Evolutionary conservation across 2,113 vertebrate genomes (phyloP).

Genomic region (Perca fluviatilis): DNA sequence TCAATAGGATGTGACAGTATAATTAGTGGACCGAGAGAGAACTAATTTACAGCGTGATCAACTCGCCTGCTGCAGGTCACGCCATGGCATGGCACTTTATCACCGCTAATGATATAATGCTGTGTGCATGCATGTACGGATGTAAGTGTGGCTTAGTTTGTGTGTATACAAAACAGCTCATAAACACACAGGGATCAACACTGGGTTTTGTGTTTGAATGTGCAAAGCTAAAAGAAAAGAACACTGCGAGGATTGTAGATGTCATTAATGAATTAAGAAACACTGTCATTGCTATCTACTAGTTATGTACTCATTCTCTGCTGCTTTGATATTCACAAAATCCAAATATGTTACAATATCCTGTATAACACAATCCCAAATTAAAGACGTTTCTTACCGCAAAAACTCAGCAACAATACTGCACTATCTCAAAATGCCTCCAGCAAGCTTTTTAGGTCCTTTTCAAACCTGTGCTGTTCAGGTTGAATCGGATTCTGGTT

Average conservation of each 20-base stretch:
- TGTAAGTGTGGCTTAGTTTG: constrained; percentile 14
- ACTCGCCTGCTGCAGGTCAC: constrained; percentile 67
- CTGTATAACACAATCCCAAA: constrained; percentile 24
- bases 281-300: no score
- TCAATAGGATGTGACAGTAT: constrained; percentile 63
- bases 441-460: not conserved
- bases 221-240: not conserved
- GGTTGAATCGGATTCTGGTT: not conserved
- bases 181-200: not conserved
- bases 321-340: constrained; percentile 4
- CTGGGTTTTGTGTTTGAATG: not conserved
- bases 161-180: constrained; percentile 10
- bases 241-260: not conserved
- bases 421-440: constrained; percentile 47
- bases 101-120: constrained; percentile 71
- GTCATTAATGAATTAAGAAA: not conserved
- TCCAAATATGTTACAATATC: constrained; percentile 29
- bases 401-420: constrained; percentile 26
- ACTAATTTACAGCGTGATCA: constrained; percentile 76
- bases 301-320: constrained; percentile 1
- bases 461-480: not conserved
- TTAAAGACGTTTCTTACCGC: constrained; percentile 38
- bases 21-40: constrained; percentile 69
- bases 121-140: constrained; percentile 8
- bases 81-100: constrained; percentile 65